phyloP scores from a whole-genome alignment of 2,113 vertebrate species.

The Pithys albifrons region DNA sequence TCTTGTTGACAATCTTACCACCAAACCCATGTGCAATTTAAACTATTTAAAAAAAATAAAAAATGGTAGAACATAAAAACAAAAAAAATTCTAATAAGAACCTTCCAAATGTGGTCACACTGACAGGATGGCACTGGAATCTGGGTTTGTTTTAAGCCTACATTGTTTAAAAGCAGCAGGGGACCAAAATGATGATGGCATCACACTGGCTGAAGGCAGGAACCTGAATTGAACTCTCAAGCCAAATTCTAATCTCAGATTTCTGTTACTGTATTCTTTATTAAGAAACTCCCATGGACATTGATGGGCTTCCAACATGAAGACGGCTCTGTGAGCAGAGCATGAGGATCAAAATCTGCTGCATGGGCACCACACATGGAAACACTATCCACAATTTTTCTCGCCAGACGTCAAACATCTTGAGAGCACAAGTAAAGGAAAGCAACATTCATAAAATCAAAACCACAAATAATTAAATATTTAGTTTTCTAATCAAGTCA shows the following conservation, averaged over 20 bases:
- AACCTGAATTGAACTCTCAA: slow-evolving; percentile 45
- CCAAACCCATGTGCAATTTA: background rate
- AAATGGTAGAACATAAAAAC: background rate
- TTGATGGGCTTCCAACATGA: background rate
- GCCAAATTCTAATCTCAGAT: slow-evolving; percentile 50
- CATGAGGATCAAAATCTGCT: background rate
- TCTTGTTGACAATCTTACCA: slow-evolving; percentile 29
- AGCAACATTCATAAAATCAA: slow-evolving; percentile 63
- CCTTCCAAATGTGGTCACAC: slow-evolving; percentile 13
- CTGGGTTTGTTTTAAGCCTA: slow-evolving; percentile 43
- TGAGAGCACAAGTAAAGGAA: slow-evolving; percentile 54
- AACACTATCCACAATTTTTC: slow-evolving; percentile 28
- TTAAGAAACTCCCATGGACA: background rate
- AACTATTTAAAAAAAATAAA: background rate
- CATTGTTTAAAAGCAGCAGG: slow-evolving; percentile 58
- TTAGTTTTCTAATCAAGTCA: slow-evolving; percentile 72
- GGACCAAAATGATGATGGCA: slow-evolving; percentile 45
- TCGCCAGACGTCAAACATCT: slow-evolving; percentile 48
- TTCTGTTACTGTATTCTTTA: slow-evolving; percentile 17
- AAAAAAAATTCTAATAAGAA: slow-evolving; percentile 9
- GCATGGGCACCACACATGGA: slow-evolving; percentile 34
- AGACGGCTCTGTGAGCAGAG: background rate
- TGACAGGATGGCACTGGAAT: slow-evolving; percentile 49
- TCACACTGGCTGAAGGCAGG: slow-evolving; percentile 30
- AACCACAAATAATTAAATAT: slow-evolving; percentile 72